These are phyloP conservation scores for Zaprionus nigranus DNA, from an alignment of 1,140 invertebrate species.

Conservation along the genomic window DNA sequence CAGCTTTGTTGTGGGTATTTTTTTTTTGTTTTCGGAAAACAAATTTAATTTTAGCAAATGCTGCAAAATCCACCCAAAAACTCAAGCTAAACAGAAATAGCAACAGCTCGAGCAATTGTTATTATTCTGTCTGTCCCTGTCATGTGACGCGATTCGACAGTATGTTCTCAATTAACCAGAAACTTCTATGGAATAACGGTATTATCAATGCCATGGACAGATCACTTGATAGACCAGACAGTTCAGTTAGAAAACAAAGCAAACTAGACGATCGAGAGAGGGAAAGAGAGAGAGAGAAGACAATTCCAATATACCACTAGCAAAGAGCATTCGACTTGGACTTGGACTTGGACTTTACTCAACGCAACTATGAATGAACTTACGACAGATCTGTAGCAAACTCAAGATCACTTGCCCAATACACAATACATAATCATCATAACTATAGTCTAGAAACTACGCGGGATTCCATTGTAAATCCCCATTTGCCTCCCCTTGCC, in stretches of 20 bases:
- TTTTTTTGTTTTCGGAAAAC: constrained; percentile 55
- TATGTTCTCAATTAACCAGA: neutral
- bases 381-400: neutral
- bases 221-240: neutral
- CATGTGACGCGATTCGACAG: neutral
- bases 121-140: neutral
- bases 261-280: no score
- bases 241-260: neutral
- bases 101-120: neutral
- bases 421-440: constrained; percentile 1
- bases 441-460: neutral
- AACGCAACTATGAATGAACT: neutral
- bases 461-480: constrained; percentile 14
- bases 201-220: neutral
- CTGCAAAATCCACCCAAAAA: constrained; percentile 48
- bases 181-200: neutral
- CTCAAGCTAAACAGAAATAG: neutral
- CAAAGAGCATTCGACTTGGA: neutral
- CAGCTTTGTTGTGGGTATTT: constrained; percentile 29
- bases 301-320: neutral
- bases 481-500: neutral
- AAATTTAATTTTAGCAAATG: constrained; percentile 54
- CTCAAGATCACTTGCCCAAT: neutral
- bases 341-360: neutral
- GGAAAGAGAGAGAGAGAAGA: no score